Percentiles rank a stretch among this genome's conserved stretches.
Conservation (phyloP, 2,113 vertebrate genomes). For the Archocentrus centrarchus region DNA sequence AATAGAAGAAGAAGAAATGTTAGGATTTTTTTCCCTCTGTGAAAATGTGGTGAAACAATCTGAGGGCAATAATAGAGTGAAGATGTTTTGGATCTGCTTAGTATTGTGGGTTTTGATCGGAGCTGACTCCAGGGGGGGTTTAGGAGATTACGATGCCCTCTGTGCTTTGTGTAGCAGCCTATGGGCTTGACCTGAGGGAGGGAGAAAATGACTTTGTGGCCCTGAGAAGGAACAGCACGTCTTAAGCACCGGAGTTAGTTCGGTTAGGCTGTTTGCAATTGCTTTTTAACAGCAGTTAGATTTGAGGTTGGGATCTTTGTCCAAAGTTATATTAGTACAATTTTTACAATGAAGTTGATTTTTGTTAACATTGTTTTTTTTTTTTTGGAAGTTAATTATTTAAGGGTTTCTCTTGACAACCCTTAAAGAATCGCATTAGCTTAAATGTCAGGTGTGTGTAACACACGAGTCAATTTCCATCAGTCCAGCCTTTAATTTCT, state of each 20-base stretch:
- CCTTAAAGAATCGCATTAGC: slow-evolving; percentile 35
- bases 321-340: neutral
- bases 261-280: neutral
- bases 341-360: neutral
- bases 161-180: slow-evolving; percentile 64
- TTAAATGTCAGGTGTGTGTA: neutral
- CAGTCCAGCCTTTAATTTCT: slow-evolving; percentile 8
- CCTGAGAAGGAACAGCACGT: slow-evolving; percentile 30
- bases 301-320: neutral
- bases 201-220: slow-evolving; percentile 41
- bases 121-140: slow-evolving; percentile 18
- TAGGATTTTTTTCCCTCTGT: neutral
- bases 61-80: slow-evolving; percentile 13
- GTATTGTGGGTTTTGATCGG: slow-evolving; percentile 19
- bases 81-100: slow-evolving; percentile 32
- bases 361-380: neutral
- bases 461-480: neutral
- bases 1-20: neutral
- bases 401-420: slow-evolving; percentile 25
- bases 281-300: neutral
- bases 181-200: slow-evolving; percentile 61
- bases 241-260: slow-evolving; percentile 13
- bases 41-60: neutral
- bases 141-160: slow-evolving; percentile 49
- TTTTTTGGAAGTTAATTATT: neutral